Conservation (phyloP, 2,797 vertebrate genomes). For the Choloepus didactylus region DNA sequence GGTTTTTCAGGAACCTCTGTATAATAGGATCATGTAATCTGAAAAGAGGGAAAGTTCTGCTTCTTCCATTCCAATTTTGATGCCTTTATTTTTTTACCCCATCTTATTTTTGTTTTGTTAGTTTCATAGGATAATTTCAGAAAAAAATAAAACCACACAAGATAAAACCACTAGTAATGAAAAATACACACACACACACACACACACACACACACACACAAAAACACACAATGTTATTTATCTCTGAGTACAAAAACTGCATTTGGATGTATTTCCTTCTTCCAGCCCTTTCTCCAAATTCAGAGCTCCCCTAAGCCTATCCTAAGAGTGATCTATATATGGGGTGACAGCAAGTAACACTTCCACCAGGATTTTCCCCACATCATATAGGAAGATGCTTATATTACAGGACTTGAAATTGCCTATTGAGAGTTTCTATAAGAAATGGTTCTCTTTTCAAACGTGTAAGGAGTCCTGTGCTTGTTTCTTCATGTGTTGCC, state of each 20-base stretch:
- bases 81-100: too few species aligned
- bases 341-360: background rate
- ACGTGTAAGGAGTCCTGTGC: background rate
- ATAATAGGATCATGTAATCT: too few species aligned
- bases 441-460: background rate
- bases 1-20: too few species aligned
- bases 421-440: background rate
- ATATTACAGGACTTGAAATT: background rate
- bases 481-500: background rate
- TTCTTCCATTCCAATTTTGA: too few species aligned
- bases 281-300: background rate
- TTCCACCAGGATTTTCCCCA: background rate
- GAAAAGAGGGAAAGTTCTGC: too few species aligned
- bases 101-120: too few species aligned
- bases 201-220: too few species aligned
- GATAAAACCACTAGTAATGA: too few species aligned
- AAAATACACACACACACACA: too few species aligned
- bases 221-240: background rate
- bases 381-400: background rate
- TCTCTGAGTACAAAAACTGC: background rate
- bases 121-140: too few species aligned
- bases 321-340: background rate
- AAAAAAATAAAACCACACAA: too few species aligned
- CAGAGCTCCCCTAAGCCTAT: background rate
- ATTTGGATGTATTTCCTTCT: background rate